Conservation (phyloP, 2,113 vertebrate genomes). For the Engraulis encrasicolus region DNA sequence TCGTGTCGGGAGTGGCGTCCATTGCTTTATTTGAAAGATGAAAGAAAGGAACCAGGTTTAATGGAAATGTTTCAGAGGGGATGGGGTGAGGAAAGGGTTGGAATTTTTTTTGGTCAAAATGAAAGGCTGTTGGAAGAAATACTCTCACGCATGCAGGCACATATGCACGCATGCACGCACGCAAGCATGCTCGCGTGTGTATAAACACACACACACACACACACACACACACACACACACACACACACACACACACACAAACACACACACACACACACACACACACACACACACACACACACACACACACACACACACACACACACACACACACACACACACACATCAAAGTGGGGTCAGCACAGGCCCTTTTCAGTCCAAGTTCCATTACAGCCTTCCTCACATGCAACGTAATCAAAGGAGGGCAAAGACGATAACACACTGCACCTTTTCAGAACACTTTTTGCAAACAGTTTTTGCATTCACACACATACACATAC, state of each 20-base stretch:
- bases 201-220: too few species aligned
- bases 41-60: background rate
- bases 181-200: too few species aligned
- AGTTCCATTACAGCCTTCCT: background rate
- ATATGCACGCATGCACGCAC: too few species aligned
- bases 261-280: too few species aligned
- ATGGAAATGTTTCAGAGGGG: background rate
- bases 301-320: too few species aligned
- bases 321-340: background rate
- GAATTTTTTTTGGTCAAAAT: background rate
- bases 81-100: background rate
- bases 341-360: background rate
- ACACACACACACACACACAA: too few species aligned
- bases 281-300: too few species aligned
- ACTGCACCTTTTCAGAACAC: background rate
- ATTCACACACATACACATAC: background rate
- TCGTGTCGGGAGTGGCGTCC: conserved; percentile 2
- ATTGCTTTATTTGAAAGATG: conserved; percentile 18
- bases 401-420: background rate
- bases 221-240: too few species aligned
- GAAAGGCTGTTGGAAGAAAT: background rate
- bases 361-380: background rate
- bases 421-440: background rate
- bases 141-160: background rate
- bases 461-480: too few species aligned